These are phyloP conservation scores for Andrena dorsata DNA, from an alignment of 2,888 invertebrate genomes.

Conservation along the genomic window DNA sequence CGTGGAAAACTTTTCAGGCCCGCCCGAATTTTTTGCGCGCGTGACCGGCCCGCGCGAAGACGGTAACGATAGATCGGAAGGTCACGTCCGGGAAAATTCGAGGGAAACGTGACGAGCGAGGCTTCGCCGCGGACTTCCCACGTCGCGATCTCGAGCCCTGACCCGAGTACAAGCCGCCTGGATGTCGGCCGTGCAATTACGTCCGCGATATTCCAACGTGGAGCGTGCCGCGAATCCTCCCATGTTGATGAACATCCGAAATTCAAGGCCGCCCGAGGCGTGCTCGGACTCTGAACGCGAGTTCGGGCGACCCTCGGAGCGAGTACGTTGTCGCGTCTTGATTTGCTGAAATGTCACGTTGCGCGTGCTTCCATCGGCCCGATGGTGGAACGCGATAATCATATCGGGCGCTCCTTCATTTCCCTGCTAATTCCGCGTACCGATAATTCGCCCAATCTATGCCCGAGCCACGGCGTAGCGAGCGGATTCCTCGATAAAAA, in stretches of 20 bases:
- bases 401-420: too few species aligned
- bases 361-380: conserved; percentile 7
- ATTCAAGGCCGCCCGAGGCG: conserved; percentile 40
- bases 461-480: too few species aligned
- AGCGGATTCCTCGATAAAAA: background rate
- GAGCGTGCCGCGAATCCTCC: background rate
- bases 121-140: background rate
- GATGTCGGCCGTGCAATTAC: conserved; percentile 2
- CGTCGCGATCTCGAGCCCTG: background rate
- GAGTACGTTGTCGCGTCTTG: background rate
- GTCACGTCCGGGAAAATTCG: background rate
- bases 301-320: background rate
- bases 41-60: background rate
- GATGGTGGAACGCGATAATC: background rate
- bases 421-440: too few species aligned
- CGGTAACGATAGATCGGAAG: background rate
- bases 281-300: conserved; percentile 8
- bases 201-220: background rate
- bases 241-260: conserved; percentile 21
- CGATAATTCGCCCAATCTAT: too few species aligned
- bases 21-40: background rate
- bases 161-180: background rate
- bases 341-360: conserved; percentile 7
- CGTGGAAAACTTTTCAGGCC: background rate
- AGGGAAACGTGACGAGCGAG: background rate